A percentile compares a stretch with the other conserved stretches of the same genome.
These are phyloP conservation scores for Abscondita cerata DNA, from an alignment of 2,888 invertebrate genomes.

Conservation along the genomic window DNA sequence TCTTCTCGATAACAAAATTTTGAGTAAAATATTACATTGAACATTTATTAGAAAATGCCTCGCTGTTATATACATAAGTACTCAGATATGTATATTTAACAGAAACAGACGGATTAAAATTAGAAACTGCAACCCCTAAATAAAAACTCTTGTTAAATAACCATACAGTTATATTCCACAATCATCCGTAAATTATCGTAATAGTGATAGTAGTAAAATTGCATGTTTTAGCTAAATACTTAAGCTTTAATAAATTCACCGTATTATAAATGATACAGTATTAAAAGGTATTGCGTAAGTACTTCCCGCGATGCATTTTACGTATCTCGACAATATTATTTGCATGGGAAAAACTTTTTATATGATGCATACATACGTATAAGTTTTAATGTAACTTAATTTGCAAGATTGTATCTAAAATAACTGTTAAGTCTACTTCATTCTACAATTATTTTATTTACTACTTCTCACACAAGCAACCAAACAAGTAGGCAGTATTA, in stretches of 20 bases:
- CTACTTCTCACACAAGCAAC: neutral
- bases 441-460: constrained; percentile 10
- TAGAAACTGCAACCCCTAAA: too few relatives aligned
- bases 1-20: too few relatives aligned
- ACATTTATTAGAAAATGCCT: too few relatives aligned
- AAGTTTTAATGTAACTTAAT: constrained; percentile 11
- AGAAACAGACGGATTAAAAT: too few relatives aligned
- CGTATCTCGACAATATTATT: neutral
- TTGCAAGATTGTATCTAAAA: constrained; percentile 11
- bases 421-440: constrained; percentile 10
- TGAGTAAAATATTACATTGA: too few relatives aligned
- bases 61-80: too few relatives aligned
- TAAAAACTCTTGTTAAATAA: too few relatives aligned
- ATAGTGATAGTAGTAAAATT: too few relatives aligned
- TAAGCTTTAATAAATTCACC: neutral
- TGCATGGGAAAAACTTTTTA: constrained; percentile 2
- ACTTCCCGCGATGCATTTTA: constrained; percentile 8
- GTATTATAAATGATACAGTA: constrained; percentile 8
- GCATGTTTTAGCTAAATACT: too few relatives aligned
- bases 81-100: too few relatives aligned
- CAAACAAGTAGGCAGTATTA: neutral
- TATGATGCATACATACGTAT: constrained; percentile 1
- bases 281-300: neutral
- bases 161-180: too few relatives aligned
- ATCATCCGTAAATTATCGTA: too few relatives aligned